These are phyloP conservation scores for Heterochromis multidens DNA, from an alignment of 2,113 vertebrate genomes.

Conservation along the genomic window DNA sequence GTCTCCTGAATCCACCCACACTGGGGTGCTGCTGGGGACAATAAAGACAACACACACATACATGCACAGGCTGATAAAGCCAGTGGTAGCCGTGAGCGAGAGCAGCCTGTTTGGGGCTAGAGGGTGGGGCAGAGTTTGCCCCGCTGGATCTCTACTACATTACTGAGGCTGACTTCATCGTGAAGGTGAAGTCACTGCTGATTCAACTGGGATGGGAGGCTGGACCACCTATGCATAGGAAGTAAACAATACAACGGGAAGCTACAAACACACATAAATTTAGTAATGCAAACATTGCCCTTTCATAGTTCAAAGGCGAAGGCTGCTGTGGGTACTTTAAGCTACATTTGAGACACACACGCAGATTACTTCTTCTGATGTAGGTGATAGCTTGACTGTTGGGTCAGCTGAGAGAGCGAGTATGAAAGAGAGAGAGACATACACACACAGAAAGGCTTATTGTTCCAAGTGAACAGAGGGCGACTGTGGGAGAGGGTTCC, in stretches of 20 bases:
- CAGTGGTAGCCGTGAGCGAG: neutral
- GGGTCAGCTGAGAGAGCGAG: conserved; percentile 44
- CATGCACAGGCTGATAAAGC: conserved; percentile 10
- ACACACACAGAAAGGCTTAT: conserved; percentile 56
- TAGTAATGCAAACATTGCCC: neutral
- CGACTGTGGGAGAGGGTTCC: conserved; percentile 69
- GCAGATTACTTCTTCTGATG: conserved; percentile 11
- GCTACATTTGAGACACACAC: neutral
- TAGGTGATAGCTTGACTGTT: conserved; percentile 14
- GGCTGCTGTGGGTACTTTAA: neutral
- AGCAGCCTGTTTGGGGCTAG: neutral
- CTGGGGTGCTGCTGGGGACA: conserved; percentile 16
- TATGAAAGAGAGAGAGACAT: conserved; percentile 3
- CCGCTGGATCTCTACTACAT: conserved; percentile 38
- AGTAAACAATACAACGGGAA: neutral
- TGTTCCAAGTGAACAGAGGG: conserved; percentile 74
- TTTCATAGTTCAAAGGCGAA: neutral
- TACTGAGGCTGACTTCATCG: conserved; percentile 78
- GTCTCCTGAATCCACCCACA: conserved; percentile 42
- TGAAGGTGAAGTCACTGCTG: conserved; percentile 66
- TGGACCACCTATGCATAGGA: neutral
- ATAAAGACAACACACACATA: conserved; percentile 11
- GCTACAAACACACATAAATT: neutral
- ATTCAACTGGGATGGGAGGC: conserved; percentile 20
- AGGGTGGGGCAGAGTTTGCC: conserved; percentile 31